These are phyloP conservation scores for Planiliza haematocheilus DNA, from an alignment of 2,113 vertebrate species.

Conservation along the genomic window DNA sequence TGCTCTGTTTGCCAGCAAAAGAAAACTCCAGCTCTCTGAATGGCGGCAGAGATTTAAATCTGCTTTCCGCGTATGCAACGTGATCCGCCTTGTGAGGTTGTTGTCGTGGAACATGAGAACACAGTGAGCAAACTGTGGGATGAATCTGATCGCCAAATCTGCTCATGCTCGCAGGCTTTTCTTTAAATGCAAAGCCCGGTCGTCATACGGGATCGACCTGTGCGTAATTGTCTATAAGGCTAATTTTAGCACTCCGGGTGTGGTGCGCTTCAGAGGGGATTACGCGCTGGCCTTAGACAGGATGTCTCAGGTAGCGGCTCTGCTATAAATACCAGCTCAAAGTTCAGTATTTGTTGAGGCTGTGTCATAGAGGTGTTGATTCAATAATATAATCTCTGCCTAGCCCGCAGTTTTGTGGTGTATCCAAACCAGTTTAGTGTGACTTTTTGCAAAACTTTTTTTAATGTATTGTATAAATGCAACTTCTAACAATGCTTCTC, in stretches of 20 bases:
- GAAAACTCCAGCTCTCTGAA: no score
- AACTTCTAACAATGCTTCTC: no score
- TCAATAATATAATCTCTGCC: background rate
- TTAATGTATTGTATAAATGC: no score
- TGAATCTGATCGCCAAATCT: background rate
- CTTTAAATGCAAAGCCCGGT: background rate
- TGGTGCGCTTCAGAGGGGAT: background rate
- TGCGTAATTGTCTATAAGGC: background rate
- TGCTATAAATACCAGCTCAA: conserved; percentile 24
- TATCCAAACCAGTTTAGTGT: no score
- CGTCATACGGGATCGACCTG: background rate
- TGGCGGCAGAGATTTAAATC: no score
- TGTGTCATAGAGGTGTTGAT: conserved; percentile 33
- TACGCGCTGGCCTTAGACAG: background rate
- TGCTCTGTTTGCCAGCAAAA: no score
- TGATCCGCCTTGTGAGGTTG: no score
- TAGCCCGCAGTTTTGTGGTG: background rate
- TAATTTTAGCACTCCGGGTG: background rate
- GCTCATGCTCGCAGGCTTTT: background rate
- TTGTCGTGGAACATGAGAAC: no score
- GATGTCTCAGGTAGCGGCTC: conserved; percentile 3
- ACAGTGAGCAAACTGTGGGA: no score
- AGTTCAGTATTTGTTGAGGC: conserved; percentile 26
- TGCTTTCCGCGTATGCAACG: no score
- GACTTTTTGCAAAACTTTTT: no score